Conservation (phyloP, 2,888 invertebrate genomes). For the Tenthredo livida region DNA sequence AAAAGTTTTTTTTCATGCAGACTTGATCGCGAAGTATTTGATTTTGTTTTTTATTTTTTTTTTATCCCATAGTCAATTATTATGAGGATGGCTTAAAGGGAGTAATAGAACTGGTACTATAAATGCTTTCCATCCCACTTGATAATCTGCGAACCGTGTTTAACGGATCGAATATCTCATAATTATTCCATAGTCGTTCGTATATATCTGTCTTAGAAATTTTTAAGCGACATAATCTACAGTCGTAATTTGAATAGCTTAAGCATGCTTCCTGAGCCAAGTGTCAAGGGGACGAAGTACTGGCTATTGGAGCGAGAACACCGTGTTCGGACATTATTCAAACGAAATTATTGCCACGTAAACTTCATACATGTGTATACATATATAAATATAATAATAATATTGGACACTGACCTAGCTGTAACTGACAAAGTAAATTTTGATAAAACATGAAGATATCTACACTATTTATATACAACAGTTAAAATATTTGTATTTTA, state of each 20-base stretch:
- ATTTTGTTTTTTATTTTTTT: too few species aligned
- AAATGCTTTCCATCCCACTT: neutral
- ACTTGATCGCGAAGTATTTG: neutral
- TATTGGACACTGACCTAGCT: slow-evolving; percentile 6
- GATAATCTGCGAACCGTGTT: slow-evolving; percentile 16
- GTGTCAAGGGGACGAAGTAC: neutral
- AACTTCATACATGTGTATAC: too few species aligned
- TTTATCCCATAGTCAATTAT: neutral
- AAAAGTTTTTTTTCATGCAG: neutral
- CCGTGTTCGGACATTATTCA: neutral
- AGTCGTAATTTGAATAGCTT: slow-evolving; percentile 8
- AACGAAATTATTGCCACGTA: neutral
- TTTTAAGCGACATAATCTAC: neutral
- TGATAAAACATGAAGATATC: neutral
- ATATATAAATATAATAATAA: neutral
- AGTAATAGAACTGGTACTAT: neutral
- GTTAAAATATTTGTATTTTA: neutral
- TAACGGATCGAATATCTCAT: slow-evolving; percentile 30
- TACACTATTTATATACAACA: neutral
- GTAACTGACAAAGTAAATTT: neutral
- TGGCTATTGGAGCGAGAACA: neutral
- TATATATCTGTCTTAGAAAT: slow-evolving; percentile 9
- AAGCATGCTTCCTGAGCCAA: neutral
- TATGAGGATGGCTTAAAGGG: neutral
- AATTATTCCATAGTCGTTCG: slow-evolving; percentile 17